Percentiles rank a stretch among this genome's conserved stretches.
These are phyloP conservation scores for Neelides sp. DNA, from an alignment of 1,140 invertebrate species.

Conservation along the genomic window DNA sequence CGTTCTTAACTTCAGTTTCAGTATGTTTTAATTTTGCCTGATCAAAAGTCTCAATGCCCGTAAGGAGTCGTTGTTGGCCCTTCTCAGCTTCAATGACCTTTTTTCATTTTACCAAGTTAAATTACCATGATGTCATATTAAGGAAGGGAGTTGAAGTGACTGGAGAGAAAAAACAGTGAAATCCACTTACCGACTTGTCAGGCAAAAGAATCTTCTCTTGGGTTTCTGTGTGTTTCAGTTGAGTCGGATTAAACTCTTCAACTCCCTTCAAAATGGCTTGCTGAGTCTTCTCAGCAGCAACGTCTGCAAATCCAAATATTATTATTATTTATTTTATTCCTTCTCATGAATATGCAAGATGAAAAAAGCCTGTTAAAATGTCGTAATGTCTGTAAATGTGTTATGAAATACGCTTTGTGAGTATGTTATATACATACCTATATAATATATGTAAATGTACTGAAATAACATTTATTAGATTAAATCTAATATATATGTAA, in stretches of 20 bases:
- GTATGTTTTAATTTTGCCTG: slow-evolving; percentile 70
- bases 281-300: slow-evolving; percentile 72
- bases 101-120: not conserved
- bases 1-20: slow-evolving; percentile 79
- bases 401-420: not conserved
- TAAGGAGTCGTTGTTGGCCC: slow-evolving; percentile 67
- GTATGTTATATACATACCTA: not conserved
- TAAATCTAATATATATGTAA: no score
- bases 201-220: slow-evolving; percentile 86
- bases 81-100: slow-evolving; percentile 75
- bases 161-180: not conserved
- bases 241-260: slow-evolving; percentile 63
- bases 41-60: slow-evolving; percentile 79
- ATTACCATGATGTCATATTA: not conserved
- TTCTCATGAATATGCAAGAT: not conserved
- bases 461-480: no score
- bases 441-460: not conserved
- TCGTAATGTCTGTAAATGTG: not conserved
- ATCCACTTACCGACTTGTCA: slow-evolving; percentile 69
- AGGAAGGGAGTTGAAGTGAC: not conserved
- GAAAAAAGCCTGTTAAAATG: not conserved
- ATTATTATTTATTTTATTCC: not conserved
- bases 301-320: slow-evolving; percentile 45
- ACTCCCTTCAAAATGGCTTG: slow-evolving; percentile 72
- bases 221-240: slow-evolving; percentile 82